Conservation (phyloP, 2,888 invertebrate genomes). For the Dioctria rufipes region DNA sequence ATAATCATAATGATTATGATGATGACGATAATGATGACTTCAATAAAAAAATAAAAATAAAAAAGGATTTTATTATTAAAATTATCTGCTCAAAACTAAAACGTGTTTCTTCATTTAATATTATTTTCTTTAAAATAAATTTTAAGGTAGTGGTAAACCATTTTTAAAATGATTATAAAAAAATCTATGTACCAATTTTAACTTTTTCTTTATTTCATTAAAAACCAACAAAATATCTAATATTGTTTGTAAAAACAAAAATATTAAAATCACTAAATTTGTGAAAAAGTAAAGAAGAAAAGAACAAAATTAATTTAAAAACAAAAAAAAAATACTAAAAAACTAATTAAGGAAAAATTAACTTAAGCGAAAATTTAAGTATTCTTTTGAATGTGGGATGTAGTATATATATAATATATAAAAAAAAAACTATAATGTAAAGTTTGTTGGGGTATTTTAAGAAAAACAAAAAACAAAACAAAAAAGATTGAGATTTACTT, state of each 20-base stretch:
- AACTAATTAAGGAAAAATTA: slow-evolving; percentile 68
- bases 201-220: slow-evolving; percentile 34
- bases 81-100: background rate
- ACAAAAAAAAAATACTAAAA: slow-evolving; percentile 27
- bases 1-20: background rate
- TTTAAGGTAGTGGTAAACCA: slow-evolving; percentile 24
- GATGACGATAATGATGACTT: background rate
- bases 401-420: slow-evolving; percentile 70
- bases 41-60: background rate
- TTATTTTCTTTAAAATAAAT: background rate
- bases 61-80: background rate
- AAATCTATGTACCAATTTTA: background rate
- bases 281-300: slow-evolving; percentile 38
- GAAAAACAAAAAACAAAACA: slow-evolving; percentile 37
- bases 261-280: slow-evolving; percentile 45
- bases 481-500: slow-evolving; percentile 32
- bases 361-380: slow-evolving; percentile 49
- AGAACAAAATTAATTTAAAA: slow-evolving; percentile 28
- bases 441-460: slow-evolving; percentile 54
- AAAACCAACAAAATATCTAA: background rate
- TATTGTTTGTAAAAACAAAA: slow-evolving; percentile 18
- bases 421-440: slow-evolving; percentile 72
- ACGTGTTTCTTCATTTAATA: background rate
- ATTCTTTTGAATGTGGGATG: slow-evolving; percentile 74
- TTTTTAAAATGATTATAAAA: slow-evolving; percentile 1